Percentiles rank a stretch among this genome's conserved stretches.
These are phyloP conservation scores for Lasioglossum pauxillum DNA, from an alignment of 2,888 invertebrate genomes.

Conservation along the genomic window DNA sequence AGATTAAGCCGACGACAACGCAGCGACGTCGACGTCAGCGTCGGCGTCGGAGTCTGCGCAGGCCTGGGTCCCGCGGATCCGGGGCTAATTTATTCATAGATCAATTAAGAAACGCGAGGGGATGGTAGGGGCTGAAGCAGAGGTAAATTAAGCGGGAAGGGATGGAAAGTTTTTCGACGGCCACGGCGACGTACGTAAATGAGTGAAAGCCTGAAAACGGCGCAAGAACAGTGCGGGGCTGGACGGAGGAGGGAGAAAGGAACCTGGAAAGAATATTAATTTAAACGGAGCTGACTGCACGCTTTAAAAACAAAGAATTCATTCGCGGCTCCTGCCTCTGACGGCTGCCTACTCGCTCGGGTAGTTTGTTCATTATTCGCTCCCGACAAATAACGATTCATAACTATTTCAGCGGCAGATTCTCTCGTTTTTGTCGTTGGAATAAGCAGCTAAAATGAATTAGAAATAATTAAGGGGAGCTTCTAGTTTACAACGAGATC, in stretches of 20 bases:
- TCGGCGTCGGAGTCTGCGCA: conserved; percentile 1
- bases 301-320: conserved; percentile 19
- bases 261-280: conserved; percentile 43
- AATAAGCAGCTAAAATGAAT: background rate
- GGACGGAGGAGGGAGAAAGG: background rate
- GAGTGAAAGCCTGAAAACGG: conserved; percentile 11
- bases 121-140: conserved; percentile 1
- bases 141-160: conserved; percentile 36
- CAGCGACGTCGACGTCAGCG: conserved; percentile 20
- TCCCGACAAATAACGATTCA: background rate
- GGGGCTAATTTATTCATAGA: conserved; percentile 74
- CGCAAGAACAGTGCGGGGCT: background rate
- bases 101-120: conserved; percentile 66
- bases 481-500: background rate
- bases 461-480: background rate
- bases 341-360: background rate
- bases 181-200: conserved; percentile 19
- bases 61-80: conserved; percentile 28
- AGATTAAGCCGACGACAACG: conserved; percentile 62
- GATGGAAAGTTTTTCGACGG: conserved; percentile 33
- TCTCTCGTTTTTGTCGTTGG: background rate
- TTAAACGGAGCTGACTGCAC: conserved; percentile 11
- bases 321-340: background rate
- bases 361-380: background rate
- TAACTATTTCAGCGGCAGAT: background rate